phyloP scores from a whole-genome alignment of 2,797 vertebrate species.

The Florisuga fusca region DNA sequence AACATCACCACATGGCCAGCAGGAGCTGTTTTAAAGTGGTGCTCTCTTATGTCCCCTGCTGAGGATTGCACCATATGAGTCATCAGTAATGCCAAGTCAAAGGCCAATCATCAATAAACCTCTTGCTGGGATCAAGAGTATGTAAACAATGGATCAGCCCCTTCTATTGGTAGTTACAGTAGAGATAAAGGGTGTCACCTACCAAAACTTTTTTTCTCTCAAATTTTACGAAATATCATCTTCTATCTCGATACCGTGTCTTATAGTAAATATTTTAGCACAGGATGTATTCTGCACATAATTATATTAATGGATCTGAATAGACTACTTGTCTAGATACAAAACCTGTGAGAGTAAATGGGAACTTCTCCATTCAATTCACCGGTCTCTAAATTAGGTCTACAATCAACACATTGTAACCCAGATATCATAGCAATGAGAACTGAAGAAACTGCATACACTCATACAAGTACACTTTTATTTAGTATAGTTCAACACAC shows the following conservation, averaged over 20 bases:
- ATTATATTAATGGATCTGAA: background rate
- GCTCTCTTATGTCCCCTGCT: conserved; percentile 28
- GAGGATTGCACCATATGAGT: conserved; percentile 46
- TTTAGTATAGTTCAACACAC: background rate
- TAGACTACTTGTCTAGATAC: background rate
- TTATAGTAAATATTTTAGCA: background rate
- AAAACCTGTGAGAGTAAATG: background rate
- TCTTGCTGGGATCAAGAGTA: conserved; percentile 46
- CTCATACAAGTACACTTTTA: background rate
- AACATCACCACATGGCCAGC: conserved; percentile 48
- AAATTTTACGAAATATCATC: background rate
- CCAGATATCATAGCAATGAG: background rate
- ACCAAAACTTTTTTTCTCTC: background rate
- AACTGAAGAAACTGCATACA: background rate
- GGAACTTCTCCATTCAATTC: background rate
- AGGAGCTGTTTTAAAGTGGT: conserved; percentile 46
- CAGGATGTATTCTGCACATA: background rate
- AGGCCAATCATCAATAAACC: conserved; percentile 63
- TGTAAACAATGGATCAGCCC: conserved; percentile 39
- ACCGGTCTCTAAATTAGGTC: background rate
- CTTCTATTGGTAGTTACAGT: background rate
- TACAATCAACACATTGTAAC: background rate
- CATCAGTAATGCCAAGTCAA: conserved; percentile 54
- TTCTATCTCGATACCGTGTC: background rate
- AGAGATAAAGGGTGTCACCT: background rate